phyloP scores from a whole-genome alignment of 2,113 vertebrate genomes.

The Mormyrus iriodes region DNA sequence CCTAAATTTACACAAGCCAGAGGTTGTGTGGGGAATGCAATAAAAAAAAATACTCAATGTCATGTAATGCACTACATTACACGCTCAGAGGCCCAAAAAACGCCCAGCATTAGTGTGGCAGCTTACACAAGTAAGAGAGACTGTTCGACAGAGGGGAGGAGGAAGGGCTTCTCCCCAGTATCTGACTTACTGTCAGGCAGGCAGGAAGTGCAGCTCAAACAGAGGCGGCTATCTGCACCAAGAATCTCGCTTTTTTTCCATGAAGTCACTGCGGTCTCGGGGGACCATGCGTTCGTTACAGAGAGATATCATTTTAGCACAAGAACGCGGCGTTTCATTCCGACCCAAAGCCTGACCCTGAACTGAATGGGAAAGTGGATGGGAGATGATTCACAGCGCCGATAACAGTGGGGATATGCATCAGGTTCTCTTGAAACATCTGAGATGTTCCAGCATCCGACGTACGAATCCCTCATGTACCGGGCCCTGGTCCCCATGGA shows the following conservation, averaged over 20 bases:
- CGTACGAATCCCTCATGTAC: neutral
- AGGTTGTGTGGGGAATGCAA: neutral
- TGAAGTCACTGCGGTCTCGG: slow-evolving; percentile 60
- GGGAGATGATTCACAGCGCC: neutral
- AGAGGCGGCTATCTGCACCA: slow-evolving; percentile 58
- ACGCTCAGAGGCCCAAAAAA: neutral
- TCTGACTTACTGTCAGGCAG: slow-evolving; percentile 41
- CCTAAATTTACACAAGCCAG: neutral
- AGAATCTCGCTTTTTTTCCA: slow-evolving; percentile 62
- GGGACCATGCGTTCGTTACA: slow-evolving; percentile 46
- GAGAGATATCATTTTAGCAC: slow-evolving; percentile 48
- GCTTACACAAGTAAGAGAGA: slow-evolving; percentile 6
- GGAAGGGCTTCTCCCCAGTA: slow-evolving; percentile 49
- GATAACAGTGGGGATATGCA: neutral
- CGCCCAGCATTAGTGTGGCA: neutral
- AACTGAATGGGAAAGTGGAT: neutral
- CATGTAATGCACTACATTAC: neutral
- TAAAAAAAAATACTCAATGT: neutral
- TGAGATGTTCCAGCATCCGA: neutral
- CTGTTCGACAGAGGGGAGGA: slow-evolving; percentile 8
- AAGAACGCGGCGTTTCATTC: slow-evolving; percentile 44
- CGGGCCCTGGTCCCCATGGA: neutral
- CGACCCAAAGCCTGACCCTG: slow-evolving; percentile 43
- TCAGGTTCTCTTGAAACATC: neutral
- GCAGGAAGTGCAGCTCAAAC: slow-evolving; percentile 66